Percentiles rank a stretch among this genome's conserved stretches.
Evolutionary conservation across 2,797 vertebrate species (phyloP).

Genomic region (Phaenicophaeus curvirostris): DNA sequence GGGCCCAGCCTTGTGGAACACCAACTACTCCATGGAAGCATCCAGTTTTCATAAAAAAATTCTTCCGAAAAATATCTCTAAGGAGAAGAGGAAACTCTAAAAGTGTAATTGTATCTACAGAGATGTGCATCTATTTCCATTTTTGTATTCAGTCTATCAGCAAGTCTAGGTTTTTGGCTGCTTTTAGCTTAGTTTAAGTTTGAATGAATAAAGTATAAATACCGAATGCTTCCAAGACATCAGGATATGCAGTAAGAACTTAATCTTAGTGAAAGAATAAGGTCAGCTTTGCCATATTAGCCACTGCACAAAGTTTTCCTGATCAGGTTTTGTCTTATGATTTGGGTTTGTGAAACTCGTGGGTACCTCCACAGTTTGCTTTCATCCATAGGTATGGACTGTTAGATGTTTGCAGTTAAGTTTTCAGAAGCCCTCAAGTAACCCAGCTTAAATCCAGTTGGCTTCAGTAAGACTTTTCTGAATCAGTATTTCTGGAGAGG

Average conservation of each 20-base stretch:
- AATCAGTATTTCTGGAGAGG: background rate
- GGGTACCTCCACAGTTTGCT: background rate
- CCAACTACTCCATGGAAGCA: background rate
- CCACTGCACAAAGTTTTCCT: background rate
- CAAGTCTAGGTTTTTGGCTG: background rate
- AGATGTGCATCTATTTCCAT: background rate
- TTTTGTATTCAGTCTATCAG: background rate
- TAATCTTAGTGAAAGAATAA: background rate
- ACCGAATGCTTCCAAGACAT: background rate
- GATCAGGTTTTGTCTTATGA: background rate
- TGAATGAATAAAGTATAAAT: background rate
- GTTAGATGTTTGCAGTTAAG: background rate
- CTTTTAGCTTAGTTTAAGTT: background rate
- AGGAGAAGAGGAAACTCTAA: background rate
- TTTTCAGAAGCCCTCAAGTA: background rate
- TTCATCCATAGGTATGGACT: background rate
- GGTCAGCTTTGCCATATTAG: background rate
- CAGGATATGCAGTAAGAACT: background rate
- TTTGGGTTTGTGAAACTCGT: background rate
- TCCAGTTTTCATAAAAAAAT: background rate
- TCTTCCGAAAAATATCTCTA: background rate
- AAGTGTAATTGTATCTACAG: background rate
- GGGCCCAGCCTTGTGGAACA: background rate
- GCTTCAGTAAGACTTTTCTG: background rate
- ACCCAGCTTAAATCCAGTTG: background rate